Percentiles rank a stretch among this genome's conserved stretches.
These are phyloP conservation scores for Lasiurus cinereus DNA, from an alignment of 2,113 vertebrate genomes.

Conservation along the genomic window DNA sequence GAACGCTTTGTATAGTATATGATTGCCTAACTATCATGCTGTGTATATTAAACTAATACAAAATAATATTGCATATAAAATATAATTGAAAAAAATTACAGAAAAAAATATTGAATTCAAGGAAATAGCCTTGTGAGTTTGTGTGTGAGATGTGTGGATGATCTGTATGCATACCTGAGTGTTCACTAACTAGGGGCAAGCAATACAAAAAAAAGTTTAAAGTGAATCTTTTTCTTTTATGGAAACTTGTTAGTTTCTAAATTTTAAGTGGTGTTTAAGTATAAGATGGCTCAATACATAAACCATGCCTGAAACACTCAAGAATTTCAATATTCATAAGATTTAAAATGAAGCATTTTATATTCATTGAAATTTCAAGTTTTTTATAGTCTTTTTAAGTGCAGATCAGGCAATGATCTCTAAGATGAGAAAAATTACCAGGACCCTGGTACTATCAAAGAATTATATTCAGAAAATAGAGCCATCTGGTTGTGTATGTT, in stretches of 20 bases:
- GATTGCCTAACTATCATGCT: background rate
- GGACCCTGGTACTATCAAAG: background rate
- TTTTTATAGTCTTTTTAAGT: slow-evolving; percentile 16
- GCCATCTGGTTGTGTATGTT: background rate
- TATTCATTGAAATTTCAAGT: background rate
- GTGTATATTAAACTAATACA: background rate
- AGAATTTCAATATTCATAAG: slow-evolving; percentile 8
- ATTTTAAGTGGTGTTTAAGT: background rate
- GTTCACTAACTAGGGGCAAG: background rate
- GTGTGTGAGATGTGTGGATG: background rate
- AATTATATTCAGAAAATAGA: background rate
- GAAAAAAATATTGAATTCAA: background rate
- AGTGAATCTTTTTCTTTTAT: slow-evolving; percentile 27
- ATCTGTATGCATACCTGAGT: background rate
- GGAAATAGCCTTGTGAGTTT: background rate
- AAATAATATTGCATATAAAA: background rate
- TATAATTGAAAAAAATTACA: background rate
- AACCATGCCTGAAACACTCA: background rate
- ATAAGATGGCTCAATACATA: background rate
- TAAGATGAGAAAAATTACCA: slow-evolving; percentile 22
- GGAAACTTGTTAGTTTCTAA: slow-evolving; percentile 1
- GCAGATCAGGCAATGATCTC: background rate
- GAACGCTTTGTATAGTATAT: background rate
- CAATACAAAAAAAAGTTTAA: background rate
- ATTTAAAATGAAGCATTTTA: slow-evolving; percentile 40